Base-by-base conservation (phyloP, 2,113 vertebrate species). In the Aythya baeri region DNA sequence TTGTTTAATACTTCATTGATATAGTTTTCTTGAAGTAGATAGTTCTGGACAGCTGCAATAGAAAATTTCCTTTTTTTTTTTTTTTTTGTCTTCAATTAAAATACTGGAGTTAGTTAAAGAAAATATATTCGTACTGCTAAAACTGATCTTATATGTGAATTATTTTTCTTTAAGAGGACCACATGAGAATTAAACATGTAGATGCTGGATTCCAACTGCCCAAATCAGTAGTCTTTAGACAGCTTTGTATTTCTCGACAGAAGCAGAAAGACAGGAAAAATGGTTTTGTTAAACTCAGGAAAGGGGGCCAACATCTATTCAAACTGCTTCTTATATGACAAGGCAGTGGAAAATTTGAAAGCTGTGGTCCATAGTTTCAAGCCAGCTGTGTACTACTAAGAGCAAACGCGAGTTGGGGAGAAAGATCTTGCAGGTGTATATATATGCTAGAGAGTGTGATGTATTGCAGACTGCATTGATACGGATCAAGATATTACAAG, bases 321-420 rank as follows among this genome's bases (percentile, higher is more conserved):
- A 46, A 41, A n/a, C 16, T n/a, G 7, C 50, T 85, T 50, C 71
- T 79, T 13, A 5, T 25, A 20, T 61, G 67, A 62, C 65, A 61
- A 83, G 58, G 55, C 55, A 70, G 52, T 38, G 13, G 12, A 75
- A 72, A 79, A 63, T 27, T 78, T 44, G 46, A 50, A 34, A 61
- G 38, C 26, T 49, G 14, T 83, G 52, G 29, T 54, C 22, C 9
- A 12, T 4, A 0, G 63, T 84, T 91, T 72, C 54, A 52, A 67
- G 52, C 25, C 32, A 17, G 17, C 44, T 54, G 7, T n/a, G 27
- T 63, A 4, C 34, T 65, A 0, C 20, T 55, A 49, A 50, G 61
- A 92, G 36, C 27, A 31, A 31, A 0, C 22, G 1, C 0, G 17
- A 38, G 18, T 62, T n/a, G 3, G 23, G 7, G 38, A 85, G 50